Conservation (phyloP, 2,888 invertebrate species). For the Coremacera marginata region DNA sequence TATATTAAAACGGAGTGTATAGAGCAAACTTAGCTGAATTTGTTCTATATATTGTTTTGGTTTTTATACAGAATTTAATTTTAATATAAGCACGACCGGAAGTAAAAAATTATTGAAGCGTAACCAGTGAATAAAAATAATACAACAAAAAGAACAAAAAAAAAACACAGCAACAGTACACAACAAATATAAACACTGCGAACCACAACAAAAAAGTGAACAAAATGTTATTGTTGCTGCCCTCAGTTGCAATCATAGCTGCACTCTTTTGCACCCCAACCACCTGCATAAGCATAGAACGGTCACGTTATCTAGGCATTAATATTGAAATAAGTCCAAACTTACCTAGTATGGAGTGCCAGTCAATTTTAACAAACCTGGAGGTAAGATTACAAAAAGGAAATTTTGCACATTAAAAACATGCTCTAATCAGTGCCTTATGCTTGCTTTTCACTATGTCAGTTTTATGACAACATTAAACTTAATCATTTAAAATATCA, state of each 20-base stretch:
- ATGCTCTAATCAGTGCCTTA: background rate
- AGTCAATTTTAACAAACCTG: background rate
- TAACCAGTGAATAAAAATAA: background rate
- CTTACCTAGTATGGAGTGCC: background rate
- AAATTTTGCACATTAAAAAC: background rate
- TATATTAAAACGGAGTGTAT: background rate
- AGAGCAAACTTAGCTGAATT: background rate
- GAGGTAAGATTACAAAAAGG: background rate
- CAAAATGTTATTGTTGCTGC: background rate
- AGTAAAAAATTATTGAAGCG: conserved; percentile 19
- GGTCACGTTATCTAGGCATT: conserved; percentile 11
- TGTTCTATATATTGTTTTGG: background rate
- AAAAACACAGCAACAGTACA: background rate
- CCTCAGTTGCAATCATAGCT: background rate
- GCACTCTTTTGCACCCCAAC: conserved; percentile 1
- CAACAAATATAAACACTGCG: background rate
- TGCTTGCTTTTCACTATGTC: too few species aligned
- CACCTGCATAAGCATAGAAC: conserved; percentile 11
- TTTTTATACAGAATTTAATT: background rate
- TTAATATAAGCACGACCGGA: background rate
- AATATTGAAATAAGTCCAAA: conserved; percentile 2
- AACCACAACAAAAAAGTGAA: background rate
- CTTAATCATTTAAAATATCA: too few species aligned
- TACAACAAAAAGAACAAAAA: background rate
- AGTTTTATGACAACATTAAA: too few species aligned